Evolutionary conservation across 2,888 invertebrate species (phyloP), one percentile per base, ranked within the genome.

Genomic region (Danaus chrysippus): DNA sequence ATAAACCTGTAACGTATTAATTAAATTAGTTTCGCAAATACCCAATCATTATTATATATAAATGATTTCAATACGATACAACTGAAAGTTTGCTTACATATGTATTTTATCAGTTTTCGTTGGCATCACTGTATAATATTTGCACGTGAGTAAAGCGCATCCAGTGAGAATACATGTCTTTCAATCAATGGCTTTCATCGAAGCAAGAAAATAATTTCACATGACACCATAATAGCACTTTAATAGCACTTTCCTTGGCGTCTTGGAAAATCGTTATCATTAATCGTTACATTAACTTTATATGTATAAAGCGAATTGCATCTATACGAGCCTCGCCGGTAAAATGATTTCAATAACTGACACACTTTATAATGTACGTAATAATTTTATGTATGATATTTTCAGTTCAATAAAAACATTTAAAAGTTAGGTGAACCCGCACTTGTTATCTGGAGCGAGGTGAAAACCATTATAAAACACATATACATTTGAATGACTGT

Each of bases 121-220:
- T 34, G 23, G 23, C 23, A 34, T 34, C 23, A 34, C 23, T 34
- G 6, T 34, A 34, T 34, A 34, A 34, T 34, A 34, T 34, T 6
- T 34, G 23, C 23, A 34, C 2, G 23, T 34, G 6, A 34, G 23
- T 34, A 34, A 10, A 2, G 49, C 17, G 15, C 10, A 46, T 46
- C 15, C 8, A 46, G 46, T 13, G 49, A 49, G 17, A 49, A 17
- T 17, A 17, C 17, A 3, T 17, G 17, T 49, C 43, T 43, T 43
- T 17, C 13, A 62, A 61, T 64, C 68, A 62, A 66, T 68, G 68
- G 74, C 78, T 78, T 79, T 78, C 78, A 72, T 76, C 73, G 66
- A 70, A 71, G 59, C 63, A 64, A 69, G 69, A 71, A 72, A 72
- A 71, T 68, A 68, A 70, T 71, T 49, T 69, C 70, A 63, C 66